phyloP scores from a whole-genome alignment of 1,140 invertebrate species.

The Ooceraea biroi region DNA sequence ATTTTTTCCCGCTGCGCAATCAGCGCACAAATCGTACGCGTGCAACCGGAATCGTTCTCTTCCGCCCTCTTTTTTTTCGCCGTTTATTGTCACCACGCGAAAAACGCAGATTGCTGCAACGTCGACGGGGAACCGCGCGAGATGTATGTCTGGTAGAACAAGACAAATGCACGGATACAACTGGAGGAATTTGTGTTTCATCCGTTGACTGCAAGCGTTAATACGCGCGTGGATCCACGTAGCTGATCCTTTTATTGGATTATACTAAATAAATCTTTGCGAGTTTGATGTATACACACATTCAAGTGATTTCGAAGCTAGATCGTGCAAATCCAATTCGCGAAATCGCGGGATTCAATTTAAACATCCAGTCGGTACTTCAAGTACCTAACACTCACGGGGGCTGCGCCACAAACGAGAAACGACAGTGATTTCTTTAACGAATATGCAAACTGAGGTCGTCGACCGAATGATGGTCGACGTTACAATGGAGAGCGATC shows the following conservation, averaged over 20 bases:
- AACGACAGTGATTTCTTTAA: slow-evolving; percentile 37
- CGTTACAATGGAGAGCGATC: slow-evolving; percentile 52
- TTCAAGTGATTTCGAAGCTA: too few relatives aligned
- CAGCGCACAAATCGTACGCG: slow-evolving; percentile 68
- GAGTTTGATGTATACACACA: too few relatives aligned
- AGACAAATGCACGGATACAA: slow-evolving; percentile 4
- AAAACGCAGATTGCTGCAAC: neutral
- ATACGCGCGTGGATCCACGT: too few relatives aligned
- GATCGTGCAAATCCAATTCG: too few relatives aligned
- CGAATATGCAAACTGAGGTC: slow-evolving; percentile 14
- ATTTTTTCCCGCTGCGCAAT: slow-evolving; percentile 71
- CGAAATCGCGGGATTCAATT: too few relatives aligned
- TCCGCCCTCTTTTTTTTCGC: neutral
- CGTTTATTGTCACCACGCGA: slow-evolving; percentile 5
- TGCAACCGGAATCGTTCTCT: slow-evolving; percentile 33
- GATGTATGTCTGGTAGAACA: neutral
- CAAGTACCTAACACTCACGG: neutral
- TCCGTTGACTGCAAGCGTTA: too few relatives aligned
- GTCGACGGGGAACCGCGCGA: slow-evolving; percentile 5
- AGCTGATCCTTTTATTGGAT: too few relatives aligned
- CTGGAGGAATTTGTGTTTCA: slow-evolving; percentile 30
- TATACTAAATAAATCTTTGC: too few relatives aligned
- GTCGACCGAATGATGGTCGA: slow-evolving; percentile 36
- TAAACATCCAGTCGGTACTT: neutral
- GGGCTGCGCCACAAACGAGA: neutral